Evolutionary conservation across 2,888 invertebrate species (phyloP).

Genomic region (Polydrusus tereticollis): DNA sequence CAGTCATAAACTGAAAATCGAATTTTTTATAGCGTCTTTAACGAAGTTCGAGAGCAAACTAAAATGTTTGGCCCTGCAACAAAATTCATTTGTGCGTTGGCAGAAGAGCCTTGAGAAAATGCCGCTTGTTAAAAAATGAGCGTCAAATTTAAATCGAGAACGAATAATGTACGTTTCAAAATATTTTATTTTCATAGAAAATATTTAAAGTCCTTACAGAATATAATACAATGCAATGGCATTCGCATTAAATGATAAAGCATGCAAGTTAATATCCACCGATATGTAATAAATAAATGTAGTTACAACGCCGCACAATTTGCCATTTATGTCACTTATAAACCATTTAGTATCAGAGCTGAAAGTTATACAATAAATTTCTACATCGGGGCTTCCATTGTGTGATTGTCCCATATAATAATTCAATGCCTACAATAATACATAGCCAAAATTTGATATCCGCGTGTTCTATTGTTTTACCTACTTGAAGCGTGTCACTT

Average conservation of each 20-base stretch:
- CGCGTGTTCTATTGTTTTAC: conserved; percentile 15
- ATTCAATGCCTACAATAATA: conserved; percentile 28
- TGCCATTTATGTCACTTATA: conserved; percentile 30
- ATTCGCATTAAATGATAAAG: neutral
- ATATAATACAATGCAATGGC: no score
- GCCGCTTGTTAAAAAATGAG: no score
- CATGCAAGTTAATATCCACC: neutral
- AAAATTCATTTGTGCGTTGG: no score
- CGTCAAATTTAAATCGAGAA: no score
- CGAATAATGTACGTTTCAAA: no score
- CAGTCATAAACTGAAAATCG: no score
- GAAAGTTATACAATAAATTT: conserved; percentile 31
- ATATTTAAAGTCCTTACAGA: no score
- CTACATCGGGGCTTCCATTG: conserved; percentile 23
- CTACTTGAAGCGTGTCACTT: neutral
- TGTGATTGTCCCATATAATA: conserved; percentile 20
- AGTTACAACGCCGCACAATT: conserved; percentile 15
- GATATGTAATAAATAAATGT: conserved; percentile 17
- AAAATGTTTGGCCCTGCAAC: no score
- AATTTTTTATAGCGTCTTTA: no score
- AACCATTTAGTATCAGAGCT: conserved; percentile 27
- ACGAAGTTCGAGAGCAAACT: no score
- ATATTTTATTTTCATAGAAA: no score
- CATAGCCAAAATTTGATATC: conserved; percentile 23
- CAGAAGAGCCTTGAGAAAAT: no score